phyloP scores from a whole-genome alignment of 1,140 invertebrate genomes.

The Conus betulinus region DNA sequence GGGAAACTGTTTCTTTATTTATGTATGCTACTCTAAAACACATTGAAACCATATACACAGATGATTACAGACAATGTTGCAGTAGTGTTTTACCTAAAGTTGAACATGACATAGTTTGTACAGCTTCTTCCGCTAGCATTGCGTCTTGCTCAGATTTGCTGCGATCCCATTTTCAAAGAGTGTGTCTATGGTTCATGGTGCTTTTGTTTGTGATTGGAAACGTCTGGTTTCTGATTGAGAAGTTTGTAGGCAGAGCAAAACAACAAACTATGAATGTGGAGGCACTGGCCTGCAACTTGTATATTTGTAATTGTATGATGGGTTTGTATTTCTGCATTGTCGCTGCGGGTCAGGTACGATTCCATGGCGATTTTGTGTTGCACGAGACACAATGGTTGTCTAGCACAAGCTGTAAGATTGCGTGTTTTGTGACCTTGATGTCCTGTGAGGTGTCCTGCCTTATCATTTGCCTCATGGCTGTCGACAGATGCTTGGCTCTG shows the following conservation, averaged over 20 bases:
- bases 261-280: conserved; percentile 41
- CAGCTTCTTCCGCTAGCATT: not conserved
- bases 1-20: conserved; percentile 14
- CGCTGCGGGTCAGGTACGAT: conserved; percentile 49
- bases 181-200: conserved; percentile 47
- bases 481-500: too few relatives aligned
- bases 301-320: conserved; percentile 61
- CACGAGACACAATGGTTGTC: conserved; percentile 50
- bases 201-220: conserved; percentile 48
- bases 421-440: conserved; percentile 51
- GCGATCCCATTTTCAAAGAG: conserved; percentile 24
- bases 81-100: conserved; percentile 34
- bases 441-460: conserved; percentile 57
- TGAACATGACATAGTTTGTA: conserved; percentile 58
- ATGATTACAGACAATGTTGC: conserved; percentile 19
- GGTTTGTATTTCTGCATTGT: conserved; percentile 63
- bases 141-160: conserved; percentile 32
- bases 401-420: conserved; percentile 48
- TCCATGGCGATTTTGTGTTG: conserved; percentile 50
- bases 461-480: conserved; percentile 44
- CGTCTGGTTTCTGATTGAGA: conserved; percentile 40
- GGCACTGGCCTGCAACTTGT: conserved; percentile 52
- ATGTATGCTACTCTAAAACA: not conserved
- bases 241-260: not conserved
- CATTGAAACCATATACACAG: not conserved